Conservation (phyloP, 2,113 vertebrate species). For the Sinocyclocheilus rhinocerous region DNA sequence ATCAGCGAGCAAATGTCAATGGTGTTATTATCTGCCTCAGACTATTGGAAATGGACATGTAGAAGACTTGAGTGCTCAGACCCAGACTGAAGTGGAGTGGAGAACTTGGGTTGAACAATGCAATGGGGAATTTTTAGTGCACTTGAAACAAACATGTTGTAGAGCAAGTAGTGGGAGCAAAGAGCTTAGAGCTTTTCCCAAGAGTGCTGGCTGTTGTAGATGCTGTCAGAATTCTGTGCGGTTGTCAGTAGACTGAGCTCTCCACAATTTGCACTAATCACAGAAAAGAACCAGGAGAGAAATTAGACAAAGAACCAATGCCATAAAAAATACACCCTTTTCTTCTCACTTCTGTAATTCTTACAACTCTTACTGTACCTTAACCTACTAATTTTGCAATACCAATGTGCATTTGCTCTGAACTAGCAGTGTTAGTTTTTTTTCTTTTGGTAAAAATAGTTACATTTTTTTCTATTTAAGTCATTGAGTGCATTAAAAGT, state of each 20-base stretch:
- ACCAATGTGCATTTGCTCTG: too few species aligned
- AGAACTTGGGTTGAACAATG: slow-evolving; percentile 19
- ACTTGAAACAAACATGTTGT: slow-evolving; percentile 20
- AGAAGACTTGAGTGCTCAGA: slow-evolving; percentile 11
- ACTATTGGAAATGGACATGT: slow-evolving; percentile 11
- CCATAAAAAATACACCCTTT: background rate
- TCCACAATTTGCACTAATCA: background rate
- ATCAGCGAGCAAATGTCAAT: slow-evolving; percentile 31
- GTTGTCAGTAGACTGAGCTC: background rate
- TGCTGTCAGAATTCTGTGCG: background rate
- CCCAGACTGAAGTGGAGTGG: slow-evolving; percentile 28
- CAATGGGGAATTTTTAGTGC: slow-evolving; percentile 20
- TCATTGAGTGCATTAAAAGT: background rate
- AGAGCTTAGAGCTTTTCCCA: slow-evolving; percentile 24
- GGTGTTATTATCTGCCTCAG: background rate
- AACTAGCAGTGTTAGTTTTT: too few species aligned
- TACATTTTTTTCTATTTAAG: too few species aligned
- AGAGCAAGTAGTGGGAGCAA: slow-evolving; percentile 25
- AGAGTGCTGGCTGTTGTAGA: background rate
- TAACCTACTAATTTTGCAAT: too few species aligned
- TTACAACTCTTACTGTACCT: too few species aligned
- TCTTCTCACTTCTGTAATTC: too few species aligned
- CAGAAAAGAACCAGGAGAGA: background rate
- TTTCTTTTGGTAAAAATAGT: too few species aligned
- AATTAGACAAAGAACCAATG: background rate